Evolutionary conservation across 2,113 vertebrate species (phyloP).

Genomic region (Poecilia latipinna): DNA sequence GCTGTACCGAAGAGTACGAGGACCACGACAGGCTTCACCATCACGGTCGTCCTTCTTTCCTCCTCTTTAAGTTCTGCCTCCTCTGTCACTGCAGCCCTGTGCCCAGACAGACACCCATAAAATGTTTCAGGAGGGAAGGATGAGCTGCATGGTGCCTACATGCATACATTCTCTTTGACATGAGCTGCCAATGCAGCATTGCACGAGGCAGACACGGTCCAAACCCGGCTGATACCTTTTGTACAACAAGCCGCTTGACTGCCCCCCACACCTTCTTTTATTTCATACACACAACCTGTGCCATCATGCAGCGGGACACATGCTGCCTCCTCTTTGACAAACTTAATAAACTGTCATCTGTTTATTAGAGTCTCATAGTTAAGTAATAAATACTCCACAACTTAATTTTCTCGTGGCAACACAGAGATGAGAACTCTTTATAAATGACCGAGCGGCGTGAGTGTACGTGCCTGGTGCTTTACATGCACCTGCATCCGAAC

Average conservation of each 20-base stretch:
- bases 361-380: constrained; percentile 32
- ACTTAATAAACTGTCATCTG: constrained; percentile 36
- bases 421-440: constrained; percentile 30
- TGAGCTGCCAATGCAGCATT: constrained; percentile 37
- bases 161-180: constrained; percentile 38
- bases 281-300: constrained; percentile 33
- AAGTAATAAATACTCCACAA: constrained; percentile 30
- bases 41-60: constrained; percentile 8
- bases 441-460: constrained; percentile 15
- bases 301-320: constrained; percentile 52
- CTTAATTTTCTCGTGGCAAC: constrained; percentile 25
- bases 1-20: constrained; percentile 36
- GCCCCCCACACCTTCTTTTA: background rate
- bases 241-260: constrained; percentile 22
- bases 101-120: constrained; percentile 71
- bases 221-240: constrained; percentile 24
- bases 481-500: background rate
- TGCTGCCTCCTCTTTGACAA: constrained; percentile 34
- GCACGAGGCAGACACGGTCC: constrained; percentile 38
- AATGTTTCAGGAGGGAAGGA: constrained; percentile 66
- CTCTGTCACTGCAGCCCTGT: constrained; percentile 64
- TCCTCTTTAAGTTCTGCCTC: constrained; percentile 22
- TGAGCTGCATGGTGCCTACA: constrained; percentile 62
- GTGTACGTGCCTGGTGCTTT: background rate
- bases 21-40: constrained; percentile 37